Percentiles rank a stretch among this genome's conserved stretches.
phyloP scores from a whole-genome alignment of 2,113 vertebrate species.

The Nothobranchius kuhntae region DNA sequence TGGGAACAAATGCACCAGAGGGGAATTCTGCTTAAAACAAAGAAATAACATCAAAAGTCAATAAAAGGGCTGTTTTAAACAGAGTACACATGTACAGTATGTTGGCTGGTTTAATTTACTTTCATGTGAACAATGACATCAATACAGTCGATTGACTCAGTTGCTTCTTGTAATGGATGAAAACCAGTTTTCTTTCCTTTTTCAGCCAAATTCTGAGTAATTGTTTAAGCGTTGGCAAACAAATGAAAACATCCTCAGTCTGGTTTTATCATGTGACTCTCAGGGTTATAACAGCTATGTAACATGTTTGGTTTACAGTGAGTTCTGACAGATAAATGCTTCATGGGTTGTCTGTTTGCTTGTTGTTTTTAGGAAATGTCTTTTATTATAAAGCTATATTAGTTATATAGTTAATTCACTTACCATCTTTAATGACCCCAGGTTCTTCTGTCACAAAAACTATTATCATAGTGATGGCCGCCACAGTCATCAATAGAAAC shows the following conservation, averaged over 20 bases:
- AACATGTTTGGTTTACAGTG: no score
- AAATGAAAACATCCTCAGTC: no score
- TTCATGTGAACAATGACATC: neutral
- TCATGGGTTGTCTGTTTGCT: no score
- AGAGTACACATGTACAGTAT: neutral
- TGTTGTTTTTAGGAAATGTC: no score
- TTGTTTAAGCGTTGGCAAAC: no score
- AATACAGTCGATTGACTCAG: neutral
- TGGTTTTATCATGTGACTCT: no score
- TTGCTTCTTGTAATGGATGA: no score
- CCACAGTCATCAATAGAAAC: constrained; percentile 69
- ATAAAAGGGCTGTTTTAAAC: neutral
- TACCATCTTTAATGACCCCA: constrained; percentile 53
- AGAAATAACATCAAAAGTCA: neutral
- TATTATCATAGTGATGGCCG: constrained; percentile 74
- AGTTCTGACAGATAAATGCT: neutral
- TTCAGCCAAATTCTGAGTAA: no score
- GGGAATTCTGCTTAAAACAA: neutral
- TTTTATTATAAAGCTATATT: no score
- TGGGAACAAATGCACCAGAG: constrained; percentile 39
- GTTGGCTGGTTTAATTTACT: neutral
- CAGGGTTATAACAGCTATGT: no score
- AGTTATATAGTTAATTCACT: constrained; percentile 18
- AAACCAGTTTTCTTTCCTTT: no score
- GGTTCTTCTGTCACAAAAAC: constrained; percentile 74